Evolutionary conservation across 2,797 vertebrate genomes (phyloP), one percentile per base, ranked within the genome.

Genomic region (Diceros bicornis): DNA sequence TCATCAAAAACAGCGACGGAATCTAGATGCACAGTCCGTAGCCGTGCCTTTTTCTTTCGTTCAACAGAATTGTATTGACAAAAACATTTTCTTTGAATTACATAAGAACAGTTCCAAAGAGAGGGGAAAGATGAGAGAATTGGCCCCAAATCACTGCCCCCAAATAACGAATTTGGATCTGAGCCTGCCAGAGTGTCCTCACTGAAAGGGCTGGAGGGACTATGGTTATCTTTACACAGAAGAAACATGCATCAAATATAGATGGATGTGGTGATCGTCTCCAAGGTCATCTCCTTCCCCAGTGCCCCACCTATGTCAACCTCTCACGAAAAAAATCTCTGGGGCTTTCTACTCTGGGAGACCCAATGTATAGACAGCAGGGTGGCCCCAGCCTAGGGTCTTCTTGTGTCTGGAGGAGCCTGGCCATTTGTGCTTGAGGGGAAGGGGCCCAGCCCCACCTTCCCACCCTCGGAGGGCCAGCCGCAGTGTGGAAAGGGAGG

Each of bases 341-440:
- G 11, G 72, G 86, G 32, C 57, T 93, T 94, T 82, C 96, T 82
- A 44, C 62, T 50, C 75, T 66, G 52, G 59, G 27, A 96, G 41
- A 96, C 41, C 94, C 96, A 64, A 88, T 44, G 86, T 94, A 92
- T 82, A 93, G 96, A 98, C 20, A 50, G n/a, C 37, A 62, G 13
- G 66, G 50, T 91, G 83, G 66, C 57, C 88, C 57, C 93, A 85
- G 20, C 12, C 57, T 69, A 57, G 77, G 62, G 1, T 93, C 84
- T 83, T 68, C 90, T 94, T 88, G 62, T 97, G 97, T 96, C 97
- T 97, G 92, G 72, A 86, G 72, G 47, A 95, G 68, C 37, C 91
- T 92, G 83, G 82, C 97, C 97, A 97, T 98, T 98, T 98, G 97
- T 97, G 96, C 92, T 69, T 21, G 86, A 85, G 97, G 68, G 72